Base-by-base conservation (phyloP, 2,113 vertebrate genomes). In the Enhydra lutris region DNA sequence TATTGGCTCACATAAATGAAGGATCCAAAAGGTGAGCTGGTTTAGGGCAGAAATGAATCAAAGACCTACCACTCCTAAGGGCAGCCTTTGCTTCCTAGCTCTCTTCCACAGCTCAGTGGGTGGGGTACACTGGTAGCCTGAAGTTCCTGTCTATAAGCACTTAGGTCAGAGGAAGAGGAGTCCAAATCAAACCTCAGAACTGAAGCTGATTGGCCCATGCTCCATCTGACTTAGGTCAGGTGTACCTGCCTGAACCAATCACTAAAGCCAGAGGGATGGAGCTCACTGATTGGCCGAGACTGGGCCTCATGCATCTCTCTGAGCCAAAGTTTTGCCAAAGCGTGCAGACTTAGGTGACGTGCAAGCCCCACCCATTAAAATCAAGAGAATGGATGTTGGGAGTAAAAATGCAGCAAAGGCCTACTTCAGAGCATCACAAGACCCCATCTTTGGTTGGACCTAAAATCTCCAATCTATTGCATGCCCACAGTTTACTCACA, bases 281-380 rank as follows among this genome's bases (percentile, higher is more conserved):
- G 6, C 1, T 21, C 3, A 24, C 18, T 11, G 52, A 73, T 42
- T 47, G 79, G 45, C 87, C 74, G 39, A 73, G 24, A 4, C 11
- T 14, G 5, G 34, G 34, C 42, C 61, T 79, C 76, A 12, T 24
- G 81, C 7, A 9, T 80, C 14, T 55, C 18, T 12, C 42, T n/a
- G 24, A 14, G 10, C 29, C 11, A 82, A 73, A 73, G 26, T 26
- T 61, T 47, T 21, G 7, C 15, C 14, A 67, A 55, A 63, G 29
- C 6, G 7, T 4, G 4, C 6, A 17, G 29, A 14, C 34, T 63
- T 11, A 11, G 52, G 61, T 12, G 3, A 52, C 1, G 24, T 5
- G 10, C 52, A 34, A 91, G 21, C 36, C 26, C 7, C 10, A 36
- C 15, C 39, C 36, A 31, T 14, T n/a, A 76, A 80, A 47, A 69